Conservation (phyloP, 1,140 invertebrate genomes). For the Bombus confusus region DNA sequence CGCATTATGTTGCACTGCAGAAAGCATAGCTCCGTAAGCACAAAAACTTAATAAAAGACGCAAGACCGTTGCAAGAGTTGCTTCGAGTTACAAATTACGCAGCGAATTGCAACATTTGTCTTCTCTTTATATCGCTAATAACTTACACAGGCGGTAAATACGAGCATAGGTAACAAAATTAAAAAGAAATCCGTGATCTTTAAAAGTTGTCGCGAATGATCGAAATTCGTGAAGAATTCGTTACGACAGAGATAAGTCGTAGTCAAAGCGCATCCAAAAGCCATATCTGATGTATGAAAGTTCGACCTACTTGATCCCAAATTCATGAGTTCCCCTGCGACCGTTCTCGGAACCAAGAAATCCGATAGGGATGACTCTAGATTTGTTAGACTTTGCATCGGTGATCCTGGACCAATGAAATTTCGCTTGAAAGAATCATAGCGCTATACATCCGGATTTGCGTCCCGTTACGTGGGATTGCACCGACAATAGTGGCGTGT, state of each 20-base stretch:
- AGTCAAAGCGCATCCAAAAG: no score
- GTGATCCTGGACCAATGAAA: neutral
- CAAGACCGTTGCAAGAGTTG: neutral
- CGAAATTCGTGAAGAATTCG: no score
- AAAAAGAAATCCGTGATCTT: no score
- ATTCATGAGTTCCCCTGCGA: neutral
- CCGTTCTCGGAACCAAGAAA: no score
- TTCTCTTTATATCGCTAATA: no score
- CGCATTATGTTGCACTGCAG: neutral
- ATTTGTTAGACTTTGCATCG: neutral
- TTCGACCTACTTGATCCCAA: neutral
- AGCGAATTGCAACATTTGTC: no score
- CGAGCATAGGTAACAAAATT: no score
- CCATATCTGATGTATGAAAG: neutral
- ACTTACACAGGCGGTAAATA: no score
- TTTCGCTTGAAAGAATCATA: constrained; percentile 15
- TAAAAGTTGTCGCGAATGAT: no score
- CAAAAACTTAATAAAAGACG: neutral
- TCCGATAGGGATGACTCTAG: neutral
- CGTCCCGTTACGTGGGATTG: constrained; percentile 48
- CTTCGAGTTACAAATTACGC: no score
- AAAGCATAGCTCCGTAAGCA: neutral
- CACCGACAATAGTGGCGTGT: constrained; percentile 46
- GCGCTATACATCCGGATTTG: constrained; percentile 33
- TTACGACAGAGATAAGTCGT: no score